These are phyloP conservation scores for Drosophila mauritiana DNA, from an alignment of 1,140 invertebrate species.

Conservation along the genomic window DNA sequence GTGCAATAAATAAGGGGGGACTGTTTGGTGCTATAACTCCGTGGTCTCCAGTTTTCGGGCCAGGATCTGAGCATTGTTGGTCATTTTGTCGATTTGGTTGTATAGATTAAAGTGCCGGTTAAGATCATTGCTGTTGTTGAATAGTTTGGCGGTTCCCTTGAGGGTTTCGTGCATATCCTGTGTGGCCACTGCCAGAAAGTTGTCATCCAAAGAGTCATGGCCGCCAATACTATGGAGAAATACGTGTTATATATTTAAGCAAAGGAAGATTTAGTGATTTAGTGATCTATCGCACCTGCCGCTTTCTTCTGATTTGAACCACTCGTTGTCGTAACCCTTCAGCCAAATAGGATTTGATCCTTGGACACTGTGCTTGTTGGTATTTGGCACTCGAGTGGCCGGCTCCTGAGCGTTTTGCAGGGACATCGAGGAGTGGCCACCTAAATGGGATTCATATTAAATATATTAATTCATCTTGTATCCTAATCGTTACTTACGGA, in stretches of 20 bases:
- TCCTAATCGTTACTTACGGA: slow-evolving; percentile 87
- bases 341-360: slow-evolving; percentile 98
- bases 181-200: slow-evolving; percentile 84
- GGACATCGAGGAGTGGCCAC: slow-evolving; percentile 69
- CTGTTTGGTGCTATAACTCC: slow-evolving; percentile 85
- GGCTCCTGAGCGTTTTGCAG: slow-evolving; percentile 62
- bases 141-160: slow-evolving; percentile 78
- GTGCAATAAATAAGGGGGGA: slow-evolving; percentile 58
- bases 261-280: not conserved
- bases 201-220: slow-evolving; percentile 94
- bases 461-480: not conserved
- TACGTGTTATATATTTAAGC: not conserved
- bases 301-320: slow-evolving; percentile 95
- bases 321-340: slow-evolving; percentile 96
- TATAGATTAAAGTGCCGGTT: slow-evolving; percentile 88
- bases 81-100: slow-evolving; percentile 87
- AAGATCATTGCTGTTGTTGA: slow-evolving; percentile 86
- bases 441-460: slow-evolving; percentile 14
- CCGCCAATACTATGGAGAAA: slow-evolving; percentile 86
- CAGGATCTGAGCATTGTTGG: slow-evolving; percentile 86
- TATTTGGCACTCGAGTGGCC: slow-evolving; percentile 93
- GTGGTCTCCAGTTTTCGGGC: slow-evolving; percentile 94
- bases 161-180: slow-evolving; percentile 79
- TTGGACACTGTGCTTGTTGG: slow-evolving; percentile 96
- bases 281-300: slow-evolving; percentile 86